These are phyloP conservation scores for Aspiorhynchus laticeps DNA, from an alignment of 2,113 vertebrate species.

Conservation along the genomic window DNA sequence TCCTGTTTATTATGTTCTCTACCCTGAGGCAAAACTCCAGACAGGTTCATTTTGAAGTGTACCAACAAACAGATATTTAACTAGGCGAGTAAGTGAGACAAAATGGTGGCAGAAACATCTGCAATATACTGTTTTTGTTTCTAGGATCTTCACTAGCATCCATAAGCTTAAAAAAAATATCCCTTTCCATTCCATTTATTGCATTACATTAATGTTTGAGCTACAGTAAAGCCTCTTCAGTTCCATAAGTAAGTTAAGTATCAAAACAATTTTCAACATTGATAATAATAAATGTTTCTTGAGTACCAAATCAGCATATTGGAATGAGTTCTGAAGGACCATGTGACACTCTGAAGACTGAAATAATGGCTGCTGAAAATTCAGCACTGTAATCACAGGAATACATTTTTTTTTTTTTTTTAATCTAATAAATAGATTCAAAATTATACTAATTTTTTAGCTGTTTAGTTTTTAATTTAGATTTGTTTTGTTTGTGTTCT, in stretches of 20 bases:
- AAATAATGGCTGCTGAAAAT: background rate
- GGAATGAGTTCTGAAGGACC: too few relatives aligned
- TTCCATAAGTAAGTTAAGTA: background rate
- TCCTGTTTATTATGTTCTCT: background rate
- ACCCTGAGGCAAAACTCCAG: constrained; percentile 3
- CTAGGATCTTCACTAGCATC: background rate
- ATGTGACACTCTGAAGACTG: too few relatives aligned
- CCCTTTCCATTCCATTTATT: background rate
- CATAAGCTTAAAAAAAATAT: background rate
- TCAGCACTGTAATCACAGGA: background rate
- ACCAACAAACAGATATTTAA: background rate
- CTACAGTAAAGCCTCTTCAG: background rate
- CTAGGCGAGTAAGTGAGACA: background rate
- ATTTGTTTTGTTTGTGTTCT: background rate
- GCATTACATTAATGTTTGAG: background rate
- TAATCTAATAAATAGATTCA: background rate
- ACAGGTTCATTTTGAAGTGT: background rate
- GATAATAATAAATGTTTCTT: background rate
- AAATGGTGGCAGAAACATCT: background rate
- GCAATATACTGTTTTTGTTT: background rate
- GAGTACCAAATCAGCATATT: too few relatives aligned
- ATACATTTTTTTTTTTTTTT: too few relatives aligned
- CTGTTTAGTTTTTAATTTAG: background rate
- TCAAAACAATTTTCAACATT: background rate
- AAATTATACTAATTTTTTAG: background rate